Base-by-base conservation (phyloP, 2,113 vertebrate genomes). In the Dolichallabes microphthalmus region DNA sequence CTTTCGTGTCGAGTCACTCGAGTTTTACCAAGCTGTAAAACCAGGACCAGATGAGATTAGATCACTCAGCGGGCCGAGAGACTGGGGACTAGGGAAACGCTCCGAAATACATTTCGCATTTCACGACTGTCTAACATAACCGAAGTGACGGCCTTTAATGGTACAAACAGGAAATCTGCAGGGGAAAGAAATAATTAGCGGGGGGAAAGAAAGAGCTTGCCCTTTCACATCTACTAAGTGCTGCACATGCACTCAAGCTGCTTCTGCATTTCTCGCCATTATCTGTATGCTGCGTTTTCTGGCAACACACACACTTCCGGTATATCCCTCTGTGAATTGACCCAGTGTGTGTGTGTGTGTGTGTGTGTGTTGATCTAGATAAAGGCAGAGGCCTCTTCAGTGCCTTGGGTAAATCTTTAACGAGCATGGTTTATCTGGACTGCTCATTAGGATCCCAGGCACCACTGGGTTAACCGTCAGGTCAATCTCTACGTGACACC, bases 21-120 rank as follows among this genome's bases (percentile, higher is more conserved):
- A 10, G 30, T 82, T 81, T 63, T 55, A 64, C 68, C 57, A 64
- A 75, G 25, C 84, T 60, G 68, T 11, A 82, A 66, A 74, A 86
- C 45, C 3, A 76, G 22, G 8, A 82, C 69, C 80, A 86, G 69
- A 86, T 86, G 71, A 75, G 80, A 75, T 76, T 55, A 39, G 20
- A 61, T 81, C 85, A 82, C 71, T 82, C 60, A 39, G 69, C 12
- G 30, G 39, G 32, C 35, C 25, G 39, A 66, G 68, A 77, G 71
- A 63, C 27, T 27, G 78, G n/a, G n/a, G n/a, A n/a, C 57, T 35
- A n/a, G 13, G 20, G 57, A 75, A 81, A 35, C 27, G 10, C 39
- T 52, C 22, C 63, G n/a, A 58, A 85, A 80, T 45, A 53, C 55
- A 69, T 52, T 85, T 61, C 55, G 2, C 52, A 45, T 45, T 45